These are phyloP conservation scores for Camponotus pennsylvanicus DNA, from an alignment of 1,140 invertebrate genomes.

Conservation along the genomic window DNA sequence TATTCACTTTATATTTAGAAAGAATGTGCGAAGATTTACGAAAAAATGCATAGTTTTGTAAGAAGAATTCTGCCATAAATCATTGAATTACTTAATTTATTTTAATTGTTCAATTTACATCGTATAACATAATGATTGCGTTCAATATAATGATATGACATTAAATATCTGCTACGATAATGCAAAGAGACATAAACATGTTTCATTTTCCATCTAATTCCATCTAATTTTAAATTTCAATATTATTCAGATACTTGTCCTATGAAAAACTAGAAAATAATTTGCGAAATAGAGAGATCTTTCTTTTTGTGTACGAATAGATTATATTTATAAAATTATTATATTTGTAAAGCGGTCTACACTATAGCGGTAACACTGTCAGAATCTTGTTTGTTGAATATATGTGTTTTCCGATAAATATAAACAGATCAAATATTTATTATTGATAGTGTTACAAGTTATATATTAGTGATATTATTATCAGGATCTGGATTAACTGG, in stretches of 20 bases:
- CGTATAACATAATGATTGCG: not conserved
- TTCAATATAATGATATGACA: not conserved
- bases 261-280: not conserved
- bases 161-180: slow-evolving; percentile 15
- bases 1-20: not conserved
- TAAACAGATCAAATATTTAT: not conserved
- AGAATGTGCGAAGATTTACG: not conserved
- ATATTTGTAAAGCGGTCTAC: not conserved
- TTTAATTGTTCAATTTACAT: slow-evolving; percentile 18
- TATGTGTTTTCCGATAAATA: slow-evolving; percentile 2
- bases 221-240: not conserved
- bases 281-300: not conserved
- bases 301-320: not conserved
- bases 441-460: no score
- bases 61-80: not conserved
- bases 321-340: not conserved
- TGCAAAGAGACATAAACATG: not conserved
- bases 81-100: slow-evolving; percentile 16
- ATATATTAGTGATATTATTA: no score
- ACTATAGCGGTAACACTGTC: not conserved
- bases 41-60: not conserved
- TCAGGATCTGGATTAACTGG: not conserved
- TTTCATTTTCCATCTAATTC: not conserved
- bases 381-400: not conserved
- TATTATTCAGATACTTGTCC: not conserved